Conservation (phyloP, 2,113 vertebrate genomes). For the Calonectris borealis region DNA sequence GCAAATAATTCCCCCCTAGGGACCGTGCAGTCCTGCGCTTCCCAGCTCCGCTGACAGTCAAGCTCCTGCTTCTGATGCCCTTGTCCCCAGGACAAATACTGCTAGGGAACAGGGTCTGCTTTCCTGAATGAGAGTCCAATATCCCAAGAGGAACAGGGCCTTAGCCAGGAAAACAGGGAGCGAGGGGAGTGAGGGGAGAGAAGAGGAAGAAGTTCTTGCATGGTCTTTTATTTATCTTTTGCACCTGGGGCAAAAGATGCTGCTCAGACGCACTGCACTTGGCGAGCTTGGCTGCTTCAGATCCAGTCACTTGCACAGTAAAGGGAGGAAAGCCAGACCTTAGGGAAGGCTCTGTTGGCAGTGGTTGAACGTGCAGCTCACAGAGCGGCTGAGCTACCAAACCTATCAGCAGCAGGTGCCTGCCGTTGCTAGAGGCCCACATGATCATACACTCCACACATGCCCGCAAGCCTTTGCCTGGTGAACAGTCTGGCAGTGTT, state of each 20-base stretch:
- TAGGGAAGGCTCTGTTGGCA: background rate
- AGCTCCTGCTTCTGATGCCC: slow-evolving; percentile 12
- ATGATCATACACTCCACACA: fast-evolving
- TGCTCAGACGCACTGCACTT: background rate
- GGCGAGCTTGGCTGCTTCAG: background rate
- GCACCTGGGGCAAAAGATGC: background rate
- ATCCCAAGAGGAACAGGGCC: background rate
- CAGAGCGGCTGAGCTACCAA: background rate
- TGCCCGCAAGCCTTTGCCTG: background rate
- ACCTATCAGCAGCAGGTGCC: background rate
- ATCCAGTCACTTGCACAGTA: background rate
- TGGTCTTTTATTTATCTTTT: background rate
- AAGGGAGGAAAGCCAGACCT: background rate
- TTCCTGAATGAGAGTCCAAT: background rate
- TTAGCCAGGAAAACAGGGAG: background rate
- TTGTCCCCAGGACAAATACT: slow-evolving; percentile 17
- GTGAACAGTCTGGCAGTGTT: background rate
- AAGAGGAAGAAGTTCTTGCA: background rate
- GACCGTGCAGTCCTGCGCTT: slow-evolving; percentile 22
- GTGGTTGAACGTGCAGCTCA: background rate
- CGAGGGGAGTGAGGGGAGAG: background rate
- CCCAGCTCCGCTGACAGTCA: slow-evolving; percentile 35
- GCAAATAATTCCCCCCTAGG: slow-evolving; percentile 43
- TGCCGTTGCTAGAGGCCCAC: background rate
- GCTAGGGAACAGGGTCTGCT: background rate